phyloP scores from a whole-genome alignment of 2,888 invertebrate species.

The Tholera decimalis region DNA sequence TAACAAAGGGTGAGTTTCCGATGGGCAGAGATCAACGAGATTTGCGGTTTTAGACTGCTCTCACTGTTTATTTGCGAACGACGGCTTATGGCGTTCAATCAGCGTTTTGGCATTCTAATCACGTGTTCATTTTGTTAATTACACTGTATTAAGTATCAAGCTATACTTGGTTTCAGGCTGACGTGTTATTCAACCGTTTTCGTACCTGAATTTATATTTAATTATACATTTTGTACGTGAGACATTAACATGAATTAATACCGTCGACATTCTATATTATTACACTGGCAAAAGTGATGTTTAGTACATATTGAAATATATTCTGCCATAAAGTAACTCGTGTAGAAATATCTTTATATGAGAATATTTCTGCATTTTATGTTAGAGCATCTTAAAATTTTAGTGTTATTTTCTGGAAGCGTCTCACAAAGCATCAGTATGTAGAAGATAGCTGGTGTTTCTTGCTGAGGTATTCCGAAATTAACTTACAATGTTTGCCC shows the following conservation, averaged over 20 bases:
- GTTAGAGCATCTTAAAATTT: slow-evolving; percentile 32
- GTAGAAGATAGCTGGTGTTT: slow-evolving; percentile 33
- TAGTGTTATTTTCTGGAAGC: slow-evolving; percentile 21
- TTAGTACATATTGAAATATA: slow-evolving; percentile 28
- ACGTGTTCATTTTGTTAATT: slow-evolving; percentile 32
- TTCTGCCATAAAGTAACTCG: slow-evolving; percentile 23
- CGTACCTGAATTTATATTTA: slow-evolving; percentile 15
- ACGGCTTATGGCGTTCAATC: slow-evolving; percentile 51
- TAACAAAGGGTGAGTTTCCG: slow-evolving; percentile 66
- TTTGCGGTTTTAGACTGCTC: slow-evolving; percentile 63
- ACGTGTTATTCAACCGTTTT: slow-evolving; percentile 4
- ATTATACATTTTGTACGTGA: slow-evolving; percentile 7
- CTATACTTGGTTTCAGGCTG: slow-evolving; percentile 24
- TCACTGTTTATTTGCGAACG: slow-evolving; percentile 61
- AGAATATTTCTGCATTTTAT: slow-evolving; percentile 34
- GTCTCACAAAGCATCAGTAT: slow-evolving; percentile 21
- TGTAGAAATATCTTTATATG: slow-evolving; percentile 14
- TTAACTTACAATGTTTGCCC: slow-evolving; percentile 45
- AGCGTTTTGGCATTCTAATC: slow-evolving; percentile 46
- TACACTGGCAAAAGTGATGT: slow-evolving; percentile 16
- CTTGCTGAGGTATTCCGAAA: slow-evolving; percentile 39
- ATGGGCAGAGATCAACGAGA: slow-evolving; percentile 73
- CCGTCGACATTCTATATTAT: slow-evolving; percentile 14
- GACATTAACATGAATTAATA: slow-evolving; percentile 16
- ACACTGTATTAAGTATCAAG: slow-evolving; percentile 15